Evolutionary conservation across 2,888 invertebrate species (phyloP).

Genomic region (Cryptocephalus primarius): DNA sequence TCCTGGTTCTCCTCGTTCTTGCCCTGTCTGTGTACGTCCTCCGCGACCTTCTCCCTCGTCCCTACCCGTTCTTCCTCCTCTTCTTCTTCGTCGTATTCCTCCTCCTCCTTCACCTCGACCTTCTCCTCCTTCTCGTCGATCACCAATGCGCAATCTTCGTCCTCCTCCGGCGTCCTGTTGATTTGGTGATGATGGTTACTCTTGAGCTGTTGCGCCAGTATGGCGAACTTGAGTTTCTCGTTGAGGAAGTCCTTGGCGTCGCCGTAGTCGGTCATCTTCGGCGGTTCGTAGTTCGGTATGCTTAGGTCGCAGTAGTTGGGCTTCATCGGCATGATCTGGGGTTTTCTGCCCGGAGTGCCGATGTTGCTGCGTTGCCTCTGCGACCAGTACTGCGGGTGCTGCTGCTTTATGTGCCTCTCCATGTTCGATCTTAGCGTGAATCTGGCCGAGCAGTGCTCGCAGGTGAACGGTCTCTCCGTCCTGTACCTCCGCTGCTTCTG

Average conservation of each 20-base stretch:
- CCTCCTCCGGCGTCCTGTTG: slow-evolving; percentile 44
- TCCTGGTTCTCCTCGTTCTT: slow-evolving; percentile 47
- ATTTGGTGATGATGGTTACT: slow-evolving; percentile 14
- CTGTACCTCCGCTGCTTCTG: slow-evolving; percentile 84
- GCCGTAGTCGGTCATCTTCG: slow-evolving; percentile 25
- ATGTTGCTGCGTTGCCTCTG: slow-evolving; percentile 58
- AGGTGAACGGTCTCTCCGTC: slow-evolving; percentile 83
- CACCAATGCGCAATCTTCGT: slow-evolving; percentile 51
- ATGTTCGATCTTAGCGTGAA: slow-evolving; percentile 90
- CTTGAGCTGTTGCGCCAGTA: slow-evolving; percentile 65
- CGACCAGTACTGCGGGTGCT: slow-evolving; percentile 85
- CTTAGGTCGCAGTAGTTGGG: slow-evolving; percentile 26
- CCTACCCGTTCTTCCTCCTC: slow-evolving; percentile 14
- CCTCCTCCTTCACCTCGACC: slow-evolving; percentile 21
- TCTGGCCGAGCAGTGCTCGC: slow-evolving; percentile 80
- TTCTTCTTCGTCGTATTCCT: slow-evolving; percentile 17
- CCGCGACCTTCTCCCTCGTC: slow-evolving; percentile 13
- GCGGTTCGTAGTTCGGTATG: slow-evolving; percentile 28
- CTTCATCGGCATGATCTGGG: slow-evolving; percentile 26
- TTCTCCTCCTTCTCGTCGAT: slow-evolving; percentile 52
- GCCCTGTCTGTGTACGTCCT: slow-evolving; percentile 17
- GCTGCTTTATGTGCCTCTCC: slow-evolving; percentile 90
- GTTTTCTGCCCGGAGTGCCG: slow-evolving; percentile 41
- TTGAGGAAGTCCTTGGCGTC: slow-evolving; percentile 38
- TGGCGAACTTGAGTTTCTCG: slow-evolving; percentile 63